phyloP scores from a whole-genome alignment of 37 sponge, comb jelly and placozoan species.

The Aphrocallistes beatrix region DNA sequence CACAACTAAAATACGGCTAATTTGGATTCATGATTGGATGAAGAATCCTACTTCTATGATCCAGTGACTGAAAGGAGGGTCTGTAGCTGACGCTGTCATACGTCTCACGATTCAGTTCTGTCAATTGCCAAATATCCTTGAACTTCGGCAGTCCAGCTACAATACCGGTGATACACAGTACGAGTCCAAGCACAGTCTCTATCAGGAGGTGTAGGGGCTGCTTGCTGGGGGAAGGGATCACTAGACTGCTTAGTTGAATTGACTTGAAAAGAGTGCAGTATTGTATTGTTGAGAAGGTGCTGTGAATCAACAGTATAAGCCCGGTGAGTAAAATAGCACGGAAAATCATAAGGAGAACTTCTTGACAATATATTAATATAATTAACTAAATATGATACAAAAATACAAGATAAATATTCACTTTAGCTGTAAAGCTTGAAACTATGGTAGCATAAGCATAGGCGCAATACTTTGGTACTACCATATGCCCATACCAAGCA shows the following conservation, averaged over 20 bases:
- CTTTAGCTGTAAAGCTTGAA: too few species aligned
- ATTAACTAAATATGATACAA: too few species aligned
- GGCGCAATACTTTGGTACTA: too few species aligned
- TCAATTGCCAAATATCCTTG: not conserved
- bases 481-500: too few species aligned
- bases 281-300: not conserved
- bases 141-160: not conserved
- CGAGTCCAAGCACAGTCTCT: not conserved
- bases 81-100: not conserved
- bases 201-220: not conserved
- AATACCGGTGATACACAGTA: not conserved
- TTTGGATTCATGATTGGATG: not conserved
- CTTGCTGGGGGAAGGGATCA: not conserved
- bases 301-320: not conserved
- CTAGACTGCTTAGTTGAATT: not conserved
- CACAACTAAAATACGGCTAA: too few species aligned
- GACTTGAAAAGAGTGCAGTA: not conserved
- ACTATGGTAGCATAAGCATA: too few species aligned
- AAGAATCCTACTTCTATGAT: not conserved
- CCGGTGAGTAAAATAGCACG: not conserved
- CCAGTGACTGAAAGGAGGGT: not conserved
- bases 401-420: too few species aligned
- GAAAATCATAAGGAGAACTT: too few species aligned
- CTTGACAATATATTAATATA: too few species aligned
- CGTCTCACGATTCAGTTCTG: not conserved